Percentiles rank a stretch among this genome's conserved stretches.
Evolutionary conservation across 1,140 invertebrate species (phyloP).

Genomic region (Danaus plexippus): DNA sequence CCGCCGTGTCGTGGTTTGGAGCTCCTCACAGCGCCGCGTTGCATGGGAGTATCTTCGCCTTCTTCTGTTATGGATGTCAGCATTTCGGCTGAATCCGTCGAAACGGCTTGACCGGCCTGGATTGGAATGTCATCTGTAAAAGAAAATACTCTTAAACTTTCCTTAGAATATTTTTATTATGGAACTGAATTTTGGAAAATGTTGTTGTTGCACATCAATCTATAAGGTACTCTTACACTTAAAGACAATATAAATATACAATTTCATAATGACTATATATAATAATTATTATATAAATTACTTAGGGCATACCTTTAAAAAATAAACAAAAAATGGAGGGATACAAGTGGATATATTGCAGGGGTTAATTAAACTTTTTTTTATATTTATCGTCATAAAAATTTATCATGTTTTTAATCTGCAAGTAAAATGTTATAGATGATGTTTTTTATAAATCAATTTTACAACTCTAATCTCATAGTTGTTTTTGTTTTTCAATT

Average conservation of each 20-base stretch:
- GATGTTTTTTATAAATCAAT: constrained; percentile 3
- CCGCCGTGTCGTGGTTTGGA: constrained; percentile 66
- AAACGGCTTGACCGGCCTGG: constrained; percentile 57
- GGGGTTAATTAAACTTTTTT: constrained; percentile 15
- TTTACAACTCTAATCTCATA: neutral
- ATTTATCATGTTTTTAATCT: constrained; percentile 36
- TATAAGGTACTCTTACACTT: no score
- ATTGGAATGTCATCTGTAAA: constrained; percentile 70
- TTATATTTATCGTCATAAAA: constrained; percentile 25
- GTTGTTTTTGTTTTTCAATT: no score
- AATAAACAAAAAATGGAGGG: constrained; percentile 29
- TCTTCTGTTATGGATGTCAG: constrained; percentile 67
- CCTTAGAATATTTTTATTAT: no score
- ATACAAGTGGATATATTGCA: constrained; percentile 12
- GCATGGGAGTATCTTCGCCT: constrained; percentile 59
- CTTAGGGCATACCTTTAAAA: constrained; percentile 27
- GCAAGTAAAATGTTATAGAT: constrained; percentile 22
- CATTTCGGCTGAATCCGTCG: constrained; percentile 56
- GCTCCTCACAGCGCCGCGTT: constrained; percentile 49
- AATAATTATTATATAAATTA: constrained; percentile 10
- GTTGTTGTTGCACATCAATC: no score
- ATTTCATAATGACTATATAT: neutral
- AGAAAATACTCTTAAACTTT: constrained; percentile 6
- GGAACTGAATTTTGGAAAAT: no score
- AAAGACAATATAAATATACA: no score